phyloP scores from a whole-genome alignment of 2,797 vertebrate species.

The Alexandromys oeconomus region DNA sequence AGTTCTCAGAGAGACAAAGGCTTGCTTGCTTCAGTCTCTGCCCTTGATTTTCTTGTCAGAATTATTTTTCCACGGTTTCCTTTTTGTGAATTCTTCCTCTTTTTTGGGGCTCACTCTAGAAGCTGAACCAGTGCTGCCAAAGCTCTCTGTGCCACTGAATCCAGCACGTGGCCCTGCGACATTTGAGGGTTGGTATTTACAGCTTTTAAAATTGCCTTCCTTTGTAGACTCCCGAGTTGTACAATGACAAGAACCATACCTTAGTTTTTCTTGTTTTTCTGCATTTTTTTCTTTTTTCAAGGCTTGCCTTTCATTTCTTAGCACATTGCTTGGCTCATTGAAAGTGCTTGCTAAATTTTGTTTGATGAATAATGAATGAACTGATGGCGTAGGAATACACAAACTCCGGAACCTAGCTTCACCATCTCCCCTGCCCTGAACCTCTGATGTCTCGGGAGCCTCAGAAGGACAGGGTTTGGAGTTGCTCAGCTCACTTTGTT shows the following conservation, averaged over 20 bases:
- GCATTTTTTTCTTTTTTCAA: not conserved
- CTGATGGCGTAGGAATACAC: slow-evolving; percentile 32
- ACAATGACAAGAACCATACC: not conserved
- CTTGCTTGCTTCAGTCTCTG: not conserved
- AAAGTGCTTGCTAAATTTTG: slow-evolving; percentile 59
- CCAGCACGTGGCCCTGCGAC: not conserved
- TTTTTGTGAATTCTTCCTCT: not conserved
- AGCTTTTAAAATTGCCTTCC: not conserved
- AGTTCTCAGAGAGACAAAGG: not conserved
- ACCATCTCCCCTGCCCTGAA: not conserved
- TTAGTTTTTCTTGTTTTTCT: slow-evolving; percentile 2
- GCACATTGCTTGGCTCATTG: slow-evolving; percentile 41
- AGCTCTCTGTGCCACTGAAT: not conserved
- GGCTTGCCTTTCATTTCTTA: slow-evolving; percentile 32
- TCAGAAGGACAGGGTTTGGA: not conserved
- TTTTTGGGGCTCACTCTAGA: not conserved
- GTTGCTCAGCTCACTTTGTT: not conserved
- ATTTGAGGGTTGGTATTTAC: not conserved
- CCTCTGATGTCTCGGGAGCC: not conserved
- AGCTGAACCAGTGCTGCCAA: not conserved
- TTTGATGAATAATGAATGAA: slow-evolving; percentile 63
- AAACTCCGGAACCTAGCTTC: not conserved
- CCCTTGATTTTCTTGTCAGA: not conserved
- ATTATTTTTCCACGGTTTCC: not conserved
- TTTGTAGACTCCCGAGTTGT: slow-evolving; percentile 18